Percentiles rank a stretch among this genome's conserved stretches.
Evolutionary conservation across 2,888 invertebrate species (phyloP).

Genomic region (Cheilosia vernalis): DNA sequence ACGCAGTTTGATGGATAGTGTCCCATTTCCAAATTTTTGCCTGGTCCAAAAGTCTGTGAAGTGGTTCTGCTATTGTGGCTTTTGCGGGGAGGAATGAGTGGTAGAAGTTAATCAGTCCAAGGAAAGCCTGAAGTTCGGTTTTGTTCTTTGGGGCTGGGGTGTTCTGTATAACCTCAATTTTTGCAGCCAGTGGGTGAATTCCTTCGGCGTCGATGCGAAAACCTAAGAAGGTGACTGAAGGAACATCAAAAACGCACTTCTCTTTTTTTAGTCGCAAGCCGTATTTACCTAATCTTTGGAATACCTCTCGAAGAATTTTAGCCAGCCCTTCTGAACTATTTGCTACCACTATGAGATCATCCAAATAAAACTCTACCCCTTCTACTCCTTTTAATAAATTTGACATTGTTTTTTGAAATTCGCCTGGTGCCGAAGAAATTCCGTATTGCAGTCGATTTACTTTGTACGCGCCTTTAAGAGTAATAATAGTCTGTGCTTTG

Average conservation of each 20-base stretch:
- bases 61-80: too few relatives aligned
- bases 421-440: slow-evolving; percentile 65
- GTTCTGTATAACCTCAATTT: too few relatives aligned
- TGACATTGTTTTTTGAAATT: slow-evolving; percentile 59
- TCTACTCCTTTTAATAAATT: slow-evolving; percentile 45
- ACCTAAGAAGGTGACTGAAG: slow-evolving; percentile 52
- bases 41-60: too few relatives aligned
- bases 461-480: slow-evolving; percentile 76
- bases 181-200: slow-evolving; percentile 14
- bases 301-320: slow-evolving; percentile 27
- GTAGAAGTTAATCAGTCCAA: too few relatives aligned
- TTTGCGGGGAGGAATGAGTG: too few relatives aligned
- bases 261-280: neutral
- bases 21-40: too few relatives aligned
- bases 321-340: slow-evolving; percentile 46
- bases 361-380: slow-evolving; percentile 63
- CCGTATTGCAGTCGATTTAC: slow-evolving; percentile 46
- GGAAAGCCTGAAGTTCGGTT: too few relatives aligned
- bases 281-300: slow-evolving; percentile 11
- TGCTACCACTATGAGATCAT: slow-evolving; percentile 59
- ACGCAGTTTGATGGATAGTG: too few relatives aligned
- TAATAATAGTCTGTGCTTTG: slow-evolving; percentile 75
- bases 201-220: slow-evolving; percentile 61
- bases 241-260: slow-evolving; percentile 49
- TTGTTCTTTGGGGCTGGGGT: too few relatives aligned